A percentile compares a stretch with the other conserved stretches of the same genome.
Conservation (phyloP, 1,140 invertebrate species). For the Papilio polyxenes region DNA sequence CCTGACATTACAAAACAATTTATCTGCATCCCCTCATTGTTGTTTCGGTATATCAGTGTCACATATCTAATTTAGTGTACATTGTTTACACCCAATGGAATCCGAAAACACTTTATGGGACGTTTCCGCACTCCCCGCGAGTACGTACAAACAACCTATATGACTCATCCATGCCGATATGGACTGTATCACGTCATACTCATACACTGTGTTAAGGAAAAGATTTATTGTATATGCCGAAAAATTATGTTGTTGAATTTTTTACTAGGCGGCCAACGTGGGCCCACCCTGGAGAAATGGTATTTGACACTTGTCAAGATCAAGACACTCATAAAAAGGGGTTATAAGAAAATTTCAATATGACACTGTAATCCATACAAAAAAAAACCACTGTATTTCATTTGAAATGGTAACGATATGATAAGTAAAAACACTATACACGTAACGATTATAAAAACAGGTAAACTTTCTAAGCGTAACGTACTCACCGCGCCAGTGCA, state of each 20-base stretch:
- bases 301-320: slow-evolving; percentile 78
- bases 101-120: slow-evolving; percentile 72
- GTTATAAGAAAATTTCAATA: slow-evolving; percentile 53
- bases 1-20: slow-evolving; percentile 45
- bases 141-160: slow-evolving; percentile 65
- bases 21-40: slow-evolving; percentile 45
- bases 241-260: slow-evolving; percentile 40
- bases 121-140: slow-evolving; percentile 65
- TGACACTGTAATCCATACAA: slow-evolving; percentile 35
- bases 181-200: slow-evolving; percentile 65
- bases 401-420: slow-evolving; percentile 42
- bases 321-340: slow-evolving; percentile 65
- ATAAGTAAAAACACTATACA: slow-evolving; percentile 58
- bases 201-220: slow-evolving; percentile 54
- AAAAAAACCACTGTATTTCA: slow-evolving; percentile 39
- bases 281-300: slow-evolving; percentile 68
- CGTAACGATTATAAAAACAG: slow-evolving; percentile 63
- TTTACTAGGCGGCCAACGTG: slow-evolving; percentile 68
- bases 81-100: slow-evolving; percentile 70
- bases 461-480: slow-evolving; percentile 78
- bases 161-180: slow-evolving; percentile 74
- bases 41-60: slow-evolving; percentile 44
- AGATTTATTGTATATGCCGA: slow-evolving; percentile 15
- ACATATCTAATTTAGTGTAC: slow-evolving; percentile 51
- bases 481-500: slow-evolving; percentile 94